Conservation (phyloP, 30 jellyfish, hydroid and myxozoan species). For the Aurelia sp. region DNA sequence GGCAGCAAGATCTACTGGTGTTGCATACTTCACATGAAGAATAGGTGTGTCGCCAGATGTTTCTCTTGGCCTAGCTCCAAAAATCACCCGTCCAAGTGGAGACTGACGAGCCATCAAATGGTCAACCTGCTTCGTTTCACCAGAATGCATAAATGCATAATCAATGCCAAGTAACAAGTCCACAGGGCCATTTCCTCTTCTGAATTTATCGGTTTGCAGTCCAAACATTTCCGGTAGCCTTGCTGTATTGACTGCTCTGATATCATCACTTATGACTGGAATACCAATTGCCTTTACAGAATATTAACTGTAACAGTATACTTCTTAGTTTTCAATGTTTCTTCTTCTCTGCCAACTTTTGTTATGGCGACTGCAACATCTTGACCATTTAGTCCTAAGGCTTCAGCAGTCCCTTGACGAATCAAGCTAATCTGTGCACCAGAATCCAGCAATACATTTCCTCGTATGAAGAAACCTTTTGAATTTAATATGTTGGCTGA, state of each 20-base stretch:
- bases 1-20: constrained; percentile 62
- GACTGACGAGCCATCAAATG: constrained; percentile 45
- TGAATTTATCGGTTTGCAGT: constrained; percentile 23
- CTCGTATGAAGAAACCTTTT: constrained; percentile 30
- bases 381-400: constrained; percentile 59
- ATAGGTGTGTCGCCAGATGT: background rate
- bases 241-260: constrained; percentile 33
- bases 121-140: constrained; percentile 56
- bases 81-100: constrained; percentile 70
- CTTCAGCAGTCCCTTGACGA: constrained; percentile 55
- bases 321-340: constrained; percentile 52
- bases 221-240: constrained; percentile 40
- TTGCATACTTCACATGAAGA: constrained; percentile 56
- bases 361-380: constrained; percentile 39
- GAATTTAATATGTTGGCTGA: constrained; percentile 18
- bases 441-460: constrained; percentile 59
- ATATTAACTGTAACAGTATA: constrained; percentile 9
- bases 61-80: constrained; percentile 62
- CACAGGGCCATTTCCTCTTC: constrained; percentile 54
- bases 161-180: constrained; percentile 76
- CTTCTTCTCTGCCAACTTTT: constrained; percentile 71
- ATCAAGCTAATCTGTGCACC: constrained; percentile 75
- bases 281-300: constrained; percentile 63
- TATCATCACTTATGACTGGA: constrained; percentile 48
- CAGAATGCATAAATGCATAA: constrained; percentile 66